Percentiles rank a stretch among this genome's conserved stretches.
phyloP scores from a whole-genome alignment of 2,797 vertebrate species.

The Sebastolobus alascanus region DNA sequence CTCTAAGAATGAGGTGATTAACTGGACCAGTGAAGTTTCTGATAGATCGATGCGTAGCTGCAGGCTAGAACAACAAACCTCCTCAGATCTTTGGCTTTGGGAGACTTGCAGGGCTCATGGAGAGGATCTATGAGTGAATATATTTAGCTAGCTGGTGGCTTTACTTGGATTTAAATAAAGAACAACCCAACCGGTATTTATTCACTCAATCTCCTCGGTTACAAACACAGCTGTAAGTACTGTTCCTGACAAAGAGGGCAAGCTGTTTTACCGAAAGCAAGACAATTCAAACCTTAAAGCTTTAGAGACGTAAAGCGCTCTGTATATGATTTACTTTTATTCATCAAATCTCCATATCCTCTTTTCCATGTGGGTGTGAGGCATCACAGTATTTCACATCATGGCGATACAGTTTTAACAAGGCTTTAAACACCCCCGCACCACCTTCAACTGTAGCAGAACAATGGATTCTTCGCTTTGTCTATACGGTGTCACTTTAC shows the following conservation, averaged over 20 bases:
- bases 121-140: conserved; percentile 69
- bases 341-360: conserved; percentile 45
- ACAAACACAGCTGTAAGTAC: conserved; percentile 11
- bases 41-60: conserved; percentile 74
- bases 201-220: conserved; percentile 43
- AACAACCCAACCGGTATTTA: conserved; percentile 58
- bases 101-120: conserved; percentile 62
- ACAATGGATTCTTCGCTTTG: conserved; percentile 51
- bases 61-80: conserved; percentile 77
- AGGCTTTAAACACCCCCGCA: conserved; percentile 58
- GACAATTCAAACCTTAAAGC: conserved; percentile 42
- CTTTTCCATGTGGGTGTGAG: conserved; percentile 40
- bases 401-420: conserved; percentile 38
- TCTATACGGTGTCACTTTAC: conserved; percentile 41
- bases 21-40: conserved; percentile 72
- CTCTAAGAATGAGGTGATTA: conserved; percentile 75
- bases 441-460: conserved; percentile 37
- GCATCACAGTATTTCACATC: conserved; percentile 36
- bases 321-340: conserved; percentile 40
- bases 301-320: conserved; percentile 10
- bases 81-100: conserved; percentile 75
- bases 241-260: conserved; percentile 45
- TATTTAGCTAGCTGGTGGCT: conserved; percentile 62
- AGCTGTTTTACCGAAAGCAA: conserved; percentile 33
- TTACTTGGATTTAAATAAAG: conserved; percentile 68